These are phyloP conservation scores for Gallinago solitaria DNA, from an alignment of 2,797 vertebrate genomes.

Conservation along the genomic window DNA sequence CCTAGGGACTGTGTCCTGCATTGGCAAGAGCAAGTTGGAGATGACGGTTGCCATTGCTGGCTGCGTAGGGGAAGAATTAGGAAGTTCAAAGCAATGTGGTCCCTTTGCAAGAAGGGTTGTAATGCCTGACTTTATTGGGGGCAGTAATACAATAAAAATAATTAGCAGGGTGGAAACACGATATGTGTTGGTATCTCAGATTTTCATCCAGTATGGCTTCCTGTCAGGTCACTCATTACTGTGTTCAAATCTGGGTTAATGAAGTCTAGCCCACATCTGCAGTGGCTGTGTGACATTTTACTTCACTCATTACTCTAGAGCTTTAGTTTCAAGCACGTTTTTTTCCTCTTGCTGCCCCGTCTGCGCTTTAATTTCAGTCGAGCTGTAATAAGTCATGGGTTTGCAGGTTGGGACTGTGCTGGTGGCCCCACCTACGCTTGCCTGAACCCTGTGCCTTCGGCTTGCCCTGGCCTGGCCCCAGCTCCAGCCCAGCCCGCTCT, in stretches of 20 bases:
- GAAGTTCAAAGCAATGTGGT: neutral
- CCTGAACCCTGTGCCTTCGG: neutral
- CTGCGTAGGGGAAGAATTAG: neutral
- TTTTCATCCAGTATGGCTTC: neutral
- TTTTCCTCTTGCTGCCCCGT: neutral
- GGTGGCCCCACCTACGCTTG: neutral
- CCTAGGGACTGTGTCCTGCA: neutral
- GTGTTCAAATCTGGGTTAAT: neutral
- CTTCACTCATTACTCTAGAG: neutral
- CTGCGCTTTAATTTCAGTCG: rapidly evolving
- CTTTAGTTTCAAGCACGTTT: neutral
- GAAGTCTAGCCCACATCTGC: neutral
- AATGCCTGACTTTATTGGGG: neutral
- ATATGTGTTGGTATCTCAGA: neutral
- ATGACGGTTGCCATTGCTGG: neutral
- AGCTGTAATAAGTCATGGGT: neutral
- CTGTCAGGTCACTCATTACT: neutral
- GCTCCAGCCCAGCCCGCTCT: neutral
- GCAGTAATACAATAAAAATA: neutral
- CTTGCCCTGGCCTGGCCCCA: neutral
- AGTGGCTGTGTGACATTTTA: neutral
- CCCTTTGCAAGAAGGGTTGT: neutral
- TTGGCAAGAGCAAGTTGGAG: neutral
- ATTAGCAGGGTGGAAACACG: neutral
- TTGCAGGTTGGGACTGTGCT: neutral